Conservation (phyloP, 2,797 vertebrate genomes). For the Tapirus indicus region DNA sequence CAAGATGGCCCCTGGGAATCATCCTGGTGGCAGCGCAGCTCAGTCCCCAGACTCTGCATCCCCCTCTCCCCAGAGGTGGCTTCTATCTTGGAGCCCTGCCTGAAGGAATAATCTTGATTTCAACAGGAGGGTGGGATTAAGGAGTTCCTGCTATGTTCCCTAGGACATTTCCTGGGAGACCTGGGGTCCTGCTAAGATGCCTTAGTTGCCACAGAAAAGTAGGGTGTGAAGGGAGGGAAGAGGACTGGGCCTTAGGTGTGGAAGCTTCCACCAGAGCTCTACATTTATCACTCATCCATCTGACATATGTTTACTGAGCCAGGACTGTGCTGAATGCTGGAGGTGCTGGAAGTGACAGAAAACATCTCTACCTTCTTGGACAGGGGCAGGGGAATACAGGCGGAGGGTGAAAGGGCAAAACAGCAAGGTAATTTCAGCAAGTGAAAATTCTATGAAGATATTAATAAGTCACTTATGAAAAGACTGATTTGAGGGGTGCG, state of each 20-base stretch:
- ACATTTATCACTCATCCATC: background rate
- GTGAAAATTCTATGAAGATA: background rate
- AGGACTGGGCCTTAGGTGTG: background rate
- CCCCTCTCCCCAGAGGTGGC: background rate
- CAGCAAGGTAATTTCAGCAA: background rate
- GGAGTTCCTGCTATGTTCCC: background rate
- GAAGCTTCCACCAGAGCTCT: background rate
- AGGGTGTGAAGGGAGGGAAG: background rate
- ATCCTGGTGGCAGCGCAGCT: accelerated
- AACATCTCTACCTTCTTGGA: background rate
- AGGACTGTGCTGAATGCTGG: background rate
- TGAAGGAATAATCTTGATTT: background rate
- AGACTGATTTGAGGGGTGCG: background rate
- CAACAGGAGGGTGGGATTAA: background rate
- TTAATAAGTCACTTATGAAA: background rate
- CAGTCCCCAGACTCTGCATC: background rate
- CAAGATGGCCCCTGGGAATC: background rate
- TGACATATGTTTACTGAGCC: background rate
- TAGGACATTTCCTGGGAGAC: background rate
- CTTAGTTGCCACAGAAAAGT: background rate
- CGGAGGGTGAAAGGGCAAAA: background rate
- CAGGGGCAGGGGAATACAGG: background rate
- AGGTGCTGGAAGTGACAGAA: background rate
- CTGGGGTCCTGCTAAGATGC: background rate
- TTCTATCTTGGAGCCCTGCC: background rate